A percentile compares a stretch with the other conserved stretches of the same genome.
phyloP scores from a whole-genome alignment of 2,113 vertebrate genomes.

The Rhinoderma darwinii region DNA sequence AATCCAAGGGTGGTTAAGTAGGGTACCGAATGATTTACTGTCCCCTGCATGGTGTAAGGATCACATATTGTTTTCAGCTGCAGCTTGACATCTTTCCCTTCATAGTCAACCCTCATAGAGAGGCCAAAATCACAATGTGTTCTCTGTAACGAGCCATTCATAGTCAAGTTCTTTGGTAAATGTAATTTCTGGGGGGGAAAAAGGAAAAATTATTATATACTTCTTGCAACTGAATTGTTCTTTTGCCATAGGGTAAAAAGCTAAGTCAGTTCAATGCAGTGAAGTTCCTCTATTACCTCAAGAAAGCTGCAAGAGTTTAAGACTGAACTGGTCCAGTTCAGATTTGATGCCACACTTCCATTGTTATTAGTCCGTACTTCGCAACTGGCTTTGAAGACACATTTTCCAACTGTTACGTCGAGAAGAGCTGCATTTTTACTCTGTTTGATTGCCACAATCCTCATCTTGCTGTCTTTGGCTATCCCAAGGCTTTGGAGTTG shows the following conservation, averaged over 20 bases:
- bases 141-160: slow-evolving; percentile 68
- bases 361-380: slow-evolving; percentile 60
- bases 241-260: not conserved
- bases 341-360: slow-evolving; percentile 46
- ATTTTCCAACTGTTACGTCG: slow-evolving; percentile 71
- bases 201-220: not conserved
- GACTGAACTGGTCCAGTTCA: slow-evolving; percentile 69
- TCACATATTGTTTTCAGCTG: slow-evolving; percentile 71
- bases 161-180: slow-evolving; percentile 68
- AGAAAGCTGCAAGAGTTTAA: slow-evolving; percentile 71
- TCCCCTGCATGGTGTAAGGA: slow-evolving; percentile 66
- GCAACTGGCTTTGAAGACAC: slow-evolving; percentile 68
- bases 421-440: slow-evolving; percentile 60
- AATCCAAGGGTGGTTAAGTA: slow-evolving; percentile 70
- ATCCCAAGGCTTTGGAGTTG: slow-evolving; percentile 69
- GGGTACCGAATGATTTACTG: slow-evolving; percentile 72
- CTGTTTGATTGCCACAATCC: slow-evolving; percentile 60
- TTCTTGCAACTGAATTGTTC: not conserved
- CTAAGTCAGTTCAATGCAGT: not conserved
- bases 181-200: slow-evolving; percentile 69
- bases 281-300: slow-evolving; percentile 68
- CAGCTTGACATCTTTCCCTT: slow-evolving; percentile 67
- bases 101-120: slow-evolving; percentile 67
- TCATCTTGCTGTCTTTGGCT: slow-evolving; percentile 67
- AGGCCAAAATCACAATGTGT: slow-evolving; percentile 64